These are phyloP conservation scores for Noctua pronuba DNA, from an alignment of 2,888 invertebrate genomes.

Conservation along the genomic window DNA sequence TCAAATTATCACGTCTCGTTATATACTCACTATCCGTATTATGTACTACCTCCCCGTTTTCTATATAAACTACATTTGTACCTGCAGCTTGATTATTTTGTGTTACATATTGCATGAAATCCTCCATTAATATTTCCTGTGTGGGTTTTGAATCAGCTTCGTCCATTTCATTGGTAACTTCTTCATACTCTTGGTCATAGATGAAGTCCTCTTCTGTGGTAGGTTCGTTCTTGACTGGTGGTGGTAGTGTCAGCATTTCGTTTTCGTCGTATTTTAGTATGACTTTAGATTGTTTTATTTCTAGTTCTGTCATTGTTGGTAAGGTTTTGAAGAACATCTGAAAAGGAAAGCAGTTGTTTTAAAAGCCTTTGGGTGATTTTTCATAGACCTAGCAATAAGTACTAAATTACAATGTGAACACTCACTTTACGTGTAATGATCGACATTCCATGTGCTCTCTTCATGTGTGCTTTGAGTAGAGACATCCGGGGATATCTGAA, in stretches of 20 bases:
- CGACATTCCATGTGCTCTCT: constrained; percentile 78
- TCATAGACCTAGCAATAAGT: background rate
- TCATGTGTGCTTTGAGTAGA: constrained; percentile 82
- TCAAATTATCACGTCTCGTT: background rate
- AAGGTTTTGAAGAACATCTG: constrained; percentile 85
- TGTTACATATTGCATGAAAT: constrained; percentile 53
- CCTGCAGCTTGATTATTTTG: background rate
- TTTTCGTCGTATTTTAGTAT: constrained; percentile 67
- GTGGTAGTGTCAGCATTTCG: constrained; percentile 1
- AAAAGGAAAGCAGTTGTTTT: constrained; percentile 33
- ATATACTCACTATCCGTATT: background rate
- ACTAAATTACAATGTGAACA: constrained; percentile 25
- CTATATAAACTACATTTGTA: constrained; percentile 50
- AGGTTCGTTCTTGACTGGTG: constrained; percentile 22
- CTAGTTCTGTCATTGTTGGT: constrained; percentile 77
- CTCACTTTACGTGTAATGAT: constrained; percentile 83
- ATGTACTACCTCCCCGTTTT: constrained; percentile 57
- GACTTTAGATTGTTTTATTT: constrained; percentile 76
- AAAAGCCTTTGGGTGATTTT: background rate
- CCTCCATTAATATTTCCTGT: constrained; percentile 36
- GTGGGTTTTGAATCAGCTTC: background rate
- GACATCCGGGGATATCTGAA: constrained; percentile 82
- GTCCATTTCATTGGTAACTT: constrained; percentile 4
- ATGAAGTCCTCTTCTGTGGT: background rate
- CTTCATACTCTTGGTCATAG: constrained; percentile 2